These are phyloP conservation scores for Bruchidius siliquastri DNA, from an alignment of 2,888 invertebrate species.

Conservation along the genomic window DNA sequence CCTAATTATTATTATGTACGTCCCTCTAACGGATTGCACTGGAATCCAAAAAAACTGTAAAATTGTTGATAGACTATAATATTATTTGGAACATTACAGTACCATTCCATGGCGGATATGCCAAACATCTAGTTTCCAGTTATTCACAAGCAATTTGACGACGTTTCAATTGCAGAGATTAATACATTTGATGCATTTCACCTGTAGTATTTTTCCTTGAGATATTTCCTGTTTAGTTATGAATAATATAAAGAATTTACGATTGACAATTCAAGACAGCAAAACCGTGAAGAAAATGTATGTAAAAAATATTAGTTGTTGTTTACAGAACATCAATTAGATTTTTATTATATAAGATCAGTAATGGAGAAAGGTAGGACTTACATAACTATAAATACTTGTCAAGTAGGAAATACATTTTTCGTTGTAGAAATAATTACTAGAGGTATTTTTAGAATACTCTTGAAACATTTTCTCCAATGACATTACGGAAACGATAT, in stretches of 20 bases:
- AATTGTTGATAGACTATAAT: too few relatives aligned
- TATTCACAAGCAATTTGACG: too few relatives aligned
- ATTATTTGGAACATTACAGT: too few relatives aligned
- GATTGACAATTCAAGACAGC: background rate
- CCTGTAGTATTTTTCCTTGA: too few relatives aligned
- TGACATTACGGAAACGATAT: background rate
- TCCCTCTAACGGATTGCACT: too few relatives aligned
- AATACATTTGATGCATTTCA: too few relatives aligned
- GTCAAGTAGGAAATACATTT: background rate
- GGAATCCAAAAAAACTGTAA: too few relatives aligned
- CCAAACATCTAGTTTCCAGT: too few relatives aligned
- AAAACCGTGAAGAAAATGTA: background rate
- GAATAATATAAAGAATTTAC: background rate
- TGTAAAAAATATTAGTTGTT: background rate
- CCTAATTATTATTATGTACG: too few relatives aligned
- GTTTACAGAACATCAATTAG: background rate
- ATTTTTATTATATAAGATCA: background rate
- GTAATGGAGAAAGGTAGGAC: background rate
- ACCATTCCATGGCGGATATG: too few relatives aligned
- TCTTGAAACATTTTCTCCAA: background rate
- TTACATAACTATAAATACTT: background rate
- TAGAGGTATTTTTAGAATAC: background rate
- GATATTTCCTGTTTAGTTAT: too few relatives aligned
- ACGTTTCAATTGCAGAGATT: too few relatives aligned
- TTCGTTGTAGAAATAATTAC: background rate